Percentiles rank a stretch among this genome's conserved stretches.
Conservation (phyloP, 2,888 invertebrate genomes). For the Carcina quercana region DNA sequence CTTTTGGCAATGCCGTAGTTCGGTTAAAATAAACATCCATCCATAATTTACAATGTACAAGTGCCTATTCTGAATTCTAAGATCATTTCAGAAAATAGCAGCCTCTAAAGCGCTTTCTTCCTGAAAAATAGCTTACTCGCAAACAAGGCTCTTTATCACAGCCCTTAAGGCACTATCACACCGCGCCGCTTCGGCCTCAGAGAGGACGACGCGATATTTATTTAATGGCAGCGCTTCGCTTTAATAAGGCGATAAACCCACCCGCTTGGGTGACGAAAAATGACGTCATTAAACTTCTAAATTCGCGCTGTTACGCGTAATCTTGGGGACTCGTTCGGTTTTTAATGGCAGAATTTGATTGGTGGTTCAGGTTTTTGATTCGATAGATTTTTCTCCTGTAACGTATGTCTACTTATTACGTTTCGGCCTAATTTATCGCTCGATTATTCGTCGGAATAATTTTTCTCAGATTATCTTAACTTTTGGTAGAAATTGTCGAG, state of each 20-base stretch:
- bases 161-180: constrained; percentile 11
- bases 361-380: constrained; percentile 7
- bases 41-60: too few relatives aligned
- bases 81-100: too few relatives aligned
- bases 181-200: constrained; percentile 5
- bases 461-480: too few relatives aligned
- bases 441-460: too few relatives aligned
- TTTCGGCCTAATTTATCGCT: too few relatives aligned
- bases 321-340: constrained; percentile 22
- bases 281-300: constrained; percentile 48
- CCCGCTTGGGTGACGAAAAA: constrained; percentile 43
- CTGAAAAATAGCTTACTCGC: constrained; percentile 2
- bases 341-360: constrained; percentile 22
- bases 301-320: constrained; percentile 33
- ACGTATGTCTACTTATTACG: too few relatives aligned
- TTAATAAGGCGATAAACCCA: constrained; percentile 56
- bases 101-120: background rate
- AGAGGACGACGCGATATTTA: constrained; percentile 38
- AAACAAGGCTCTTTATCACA: constrained; percentile 1
- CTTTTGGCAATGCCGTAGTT: too few relatives aligned
- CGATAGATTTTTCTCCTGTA: too few relatives aligned
- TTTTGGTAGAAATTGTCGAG: too few relatives aligned
- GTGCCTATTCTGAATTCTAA: too few relatives aligned
- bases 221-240: constrained; percentile 38
- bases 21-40: too few relatives aligned